A percentile compares a stretch with the other conserved stretches of the same genome.
Conservation (phyloP, 2,113 vertebrate genomes). For the Rhynchomys soricoides region DNA sequence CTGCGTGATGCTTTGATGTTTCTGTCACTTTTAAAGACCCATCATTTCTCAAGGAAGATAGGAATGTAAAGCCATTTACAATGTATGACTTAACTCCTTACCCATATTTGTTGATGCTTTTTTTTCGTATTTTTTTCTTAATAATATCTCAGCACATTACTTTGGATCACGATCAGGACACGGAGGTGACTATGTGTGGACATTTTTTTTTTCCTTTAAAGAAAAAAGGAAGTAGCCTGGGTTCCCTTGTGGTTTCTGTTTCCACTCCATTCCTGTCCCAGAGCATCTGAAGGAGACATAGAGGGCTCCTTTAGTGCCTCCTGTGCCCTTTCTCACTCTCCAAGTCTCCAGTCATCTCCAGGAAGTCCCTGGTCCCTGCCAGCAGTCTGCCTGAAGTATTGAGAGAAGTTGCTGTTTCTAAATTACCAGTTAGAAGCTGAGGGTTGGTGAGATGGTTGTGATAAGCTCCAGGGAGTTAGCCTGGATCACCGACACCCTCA, state of each 20-base stretch:
- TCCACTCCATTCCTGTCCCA: neutral
- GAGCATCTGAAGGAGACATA: neutral
- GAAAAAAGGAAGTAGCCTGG: conserved; percentile 25
- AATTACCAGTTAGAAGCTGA: neutral
- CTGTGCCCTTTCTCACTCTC: neutral
- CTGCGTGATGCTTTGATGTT: neutral
- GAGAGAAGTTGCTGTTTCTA: conserved; percentile 23
- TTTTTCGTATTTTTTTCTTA: neutral
- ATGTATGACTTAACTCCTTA: neutral
- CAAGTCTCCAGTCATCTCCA: neutral
- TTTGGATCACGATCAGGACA: neutral
- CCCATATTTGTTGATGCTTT: neutral
- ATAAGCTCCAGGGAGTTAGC: neutral
- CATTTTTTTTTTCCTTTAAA: conserved; percentile 31
- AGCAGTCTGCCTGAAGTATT: neutral
- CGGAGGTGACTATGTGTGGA: neutral
- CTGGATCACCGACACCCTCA: neutral
- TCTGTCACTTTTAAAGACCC: neutral
- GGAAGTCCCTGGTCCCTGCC: neutral
- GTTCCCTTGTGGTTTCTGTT: neutral
- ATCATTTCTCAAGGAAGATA: neutral
- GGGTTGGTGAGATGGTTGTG: neutral
- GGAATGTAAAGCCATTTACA: neutral
- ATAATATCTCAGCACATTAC: neutral
- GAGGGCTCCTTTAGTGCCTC: conserved; percentile 6